These are phyloP conservation scores for Limosa lapponica DNA, from an alignment of 2,797 vertebrate genomes.

Conservation along the genomic window DNA sequence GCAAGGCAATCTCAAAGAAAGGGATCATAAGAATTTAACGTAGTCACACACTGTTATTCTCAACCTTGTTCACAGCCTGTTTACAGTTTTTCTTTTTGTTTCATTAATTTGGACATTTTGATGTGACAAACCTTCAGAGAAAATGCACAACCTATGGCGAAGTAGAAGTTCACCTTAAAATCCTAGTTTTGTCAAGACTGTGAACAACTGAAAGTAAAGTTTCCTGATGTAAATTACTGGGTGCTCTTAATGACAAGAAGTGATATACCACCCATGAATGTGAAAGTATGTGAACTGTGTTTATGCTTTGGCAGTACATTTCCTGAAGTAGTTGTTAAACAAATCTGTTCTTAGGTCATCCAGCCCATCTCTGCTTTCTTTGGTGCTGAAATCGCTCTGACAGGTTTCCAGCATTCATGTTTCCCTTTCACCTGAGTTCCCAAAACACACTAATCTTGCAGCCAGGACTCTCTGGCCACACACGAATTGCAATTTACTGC, in stretches of 20 bases:
- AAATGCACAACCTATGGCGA: not conserved
- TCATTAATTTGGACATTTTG: not conserved
- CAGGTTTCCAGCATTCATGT: not conserved
- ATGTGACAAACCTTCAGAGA: not conserved
- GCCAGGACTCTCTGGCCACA: not conserved
- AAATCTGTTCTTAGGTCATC: not conserved
- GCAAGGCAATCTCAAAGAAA: not conserved
- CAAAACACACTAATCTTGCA: not conserved
- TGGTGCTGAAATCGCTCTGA: not conserved
- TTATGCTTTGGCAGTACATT: not conserved
- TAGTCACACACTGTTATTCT: not conserved
- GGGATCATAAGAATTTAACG: not conserved
- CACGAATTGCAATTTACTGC: not conserved
- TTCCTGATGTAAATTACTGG: not conserved
- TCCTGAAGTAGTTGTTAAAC: not conserved
- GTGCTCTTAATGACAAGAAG: not conserved
- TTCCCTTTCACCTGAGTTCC: constrained; percentile 5
- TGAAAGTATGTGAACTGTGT: not conserved
- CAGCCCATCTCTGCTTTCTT: not conserved
- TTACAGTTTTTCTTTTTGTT: not conserved
- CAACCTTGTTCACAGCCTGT: not conserved
- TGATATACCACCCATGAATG: not conserved
- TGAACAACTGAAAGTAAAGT: not conserved
- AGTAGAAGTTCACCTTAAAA: not conserved
- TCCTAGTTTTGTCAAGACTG: not conserved